phyloP scores from a whole-genome alignment of 2,113 vertebrate genomes.

The Petaurus breviceps region DNA sequence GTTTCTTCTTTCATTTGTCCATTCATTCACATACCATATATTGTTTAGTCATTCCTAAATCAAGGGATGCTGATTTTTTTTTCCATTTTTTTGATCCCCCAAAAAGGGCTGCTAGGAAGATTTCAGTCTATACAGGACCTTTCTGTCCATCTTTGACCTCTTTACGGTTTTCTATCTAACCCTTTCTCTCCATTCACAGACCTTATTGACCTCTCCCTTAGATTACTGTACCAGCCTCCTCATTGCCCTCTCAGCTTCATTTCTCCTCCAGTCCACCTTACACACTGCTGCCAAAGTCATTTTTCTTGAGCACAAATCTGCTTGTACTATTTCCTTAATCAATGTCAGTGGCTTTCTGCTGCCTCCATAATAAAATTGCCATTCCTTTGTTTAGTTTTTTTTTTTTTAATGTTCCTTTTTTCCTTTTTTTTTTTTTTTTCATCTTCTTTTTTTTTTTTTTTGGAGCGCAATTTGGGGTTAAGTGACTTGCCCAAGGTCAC shows the following conservation, averaged over 20 bases:
- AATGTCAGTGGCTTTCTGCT: background rate
- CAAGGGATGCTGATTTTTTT: background rate
- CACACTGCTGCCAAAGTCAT: background rate
- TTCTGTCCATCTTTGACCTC: background rate
- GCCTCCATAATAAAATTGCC: background rate
- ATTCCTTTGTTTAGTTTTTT: background rate
- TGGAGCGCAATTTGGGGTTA: no score
- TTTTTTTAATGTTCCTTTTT: no score
- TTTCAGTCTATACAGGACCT: background rate
- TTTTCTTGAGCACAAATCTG: background rate
- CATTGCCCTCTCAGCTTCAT: background rate
- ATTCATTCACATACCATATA: background rate
- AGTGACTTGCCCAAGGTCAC: no score
- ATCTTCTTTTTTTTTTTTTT: no score
- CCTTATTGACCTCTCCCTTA: background rate
- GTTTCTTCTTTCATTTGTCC: background rate
- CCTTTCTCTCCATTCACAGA: background rate
- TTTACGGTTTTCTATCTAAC: background rate
- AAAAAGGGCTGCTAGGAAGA: background rate
- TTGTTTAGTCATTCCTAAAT: background rate
- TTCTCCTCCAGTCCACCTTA: background rate
- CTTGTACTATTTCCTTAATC: background rate
- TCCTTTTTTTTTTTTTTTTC: no score
- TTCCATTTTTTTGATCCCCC: background rate
- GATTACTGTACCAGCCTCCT: background rate